These are phyloP conservation scores for Taurulus bubalis DNA, from an alignment of 2,113 vertebrate species.

Conservation along the genomic window DNA sequence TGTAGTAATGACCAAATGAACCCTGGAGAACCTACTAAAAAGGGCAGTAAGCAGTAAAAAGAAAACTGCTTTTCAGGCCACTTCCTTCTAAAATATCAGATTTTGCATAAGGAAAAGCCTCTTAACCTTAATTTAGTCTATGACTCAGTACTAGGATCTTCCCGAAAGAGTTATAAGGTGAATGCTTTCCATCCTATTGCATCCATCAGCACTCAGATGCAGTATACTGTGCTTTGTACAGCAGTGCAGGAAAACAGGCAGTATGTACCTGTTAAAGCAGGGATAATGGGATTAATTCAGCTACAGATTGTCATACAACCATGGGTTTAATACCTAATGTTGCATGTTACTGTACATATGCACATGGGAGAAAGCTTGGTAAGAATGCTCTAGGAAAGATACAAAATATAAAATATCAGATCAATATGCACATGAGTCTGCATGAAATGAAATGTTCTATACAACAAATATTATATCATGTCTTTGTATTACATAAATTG, in stretches of 20 bases:
- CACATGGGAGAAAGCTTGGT: not conserved
- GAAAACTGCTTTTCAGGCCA: not conserved
- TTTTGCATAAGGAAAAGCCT: not conserved
- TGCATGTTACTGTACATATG: not conserved
- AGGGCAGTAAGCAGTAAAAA: not conserved
- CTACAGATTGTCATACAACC: not conserved
- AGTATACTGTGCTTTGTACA: not conserved
- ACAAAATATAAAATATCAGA: too few relatives aligned
- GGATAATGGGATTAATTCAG: conserved; percentile 29
- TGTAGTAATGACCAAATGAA: not conserved
- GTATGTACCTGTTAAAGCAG: conserved; percentile 12
- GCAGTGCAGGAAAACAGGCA: not conserved
- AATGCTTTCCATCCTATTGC: not conserved
- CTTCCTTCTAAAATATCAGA: not conserved
- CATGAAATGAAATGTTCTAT: too few relatives aligned
- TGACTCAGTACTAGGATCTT: not conserved
- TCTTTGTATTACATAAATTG: too few relatives aligned
- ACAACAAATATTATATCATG: too few relatives aligned
- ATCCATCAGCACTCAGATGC: conserved; percentile 10
- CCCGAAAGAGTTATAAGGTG: not conserved
- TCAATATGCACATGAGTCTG: too few relatives aligned
- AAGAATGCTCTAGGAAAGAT: not conserved
- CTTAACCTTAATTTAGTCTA: not conserved
- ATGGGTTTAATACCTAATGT: conserved; percentile 1
- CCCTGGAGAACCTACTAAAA: not conserved